phyloP scores from a whole-genome alignment of 2,797 vertebrate genomes.

The Loriculus beryllinus region DNA sequence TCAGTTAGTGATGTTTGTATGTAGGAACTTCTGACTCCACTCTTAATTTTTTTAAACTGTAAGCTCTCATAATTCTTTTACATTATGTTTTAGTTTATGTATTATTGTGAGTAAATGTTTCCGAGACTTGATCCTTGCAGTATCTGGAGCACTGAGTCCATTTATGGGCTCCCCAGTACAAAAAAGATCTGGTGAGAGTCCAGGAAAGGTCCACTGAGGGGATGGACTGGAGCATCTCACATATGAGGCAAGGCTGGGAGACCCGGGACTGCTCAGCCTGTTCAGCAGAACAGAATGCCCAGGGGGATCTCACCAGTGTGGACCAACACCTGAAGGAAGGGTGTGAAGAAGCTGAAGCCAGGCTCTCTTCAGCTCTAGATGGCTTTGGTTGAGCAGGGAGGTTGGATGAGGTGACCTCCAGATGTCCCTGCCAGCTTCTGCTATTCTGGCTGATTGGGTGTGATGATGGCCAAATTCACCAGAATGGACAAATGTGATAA shows the following conservation, averaged over 20 bases:
- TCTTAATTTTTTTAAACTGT: accelerated
- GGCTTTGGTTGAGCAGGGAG: neutral
- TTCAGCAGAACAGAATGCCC: neutral
- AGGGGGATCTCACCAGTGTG: accelerated
- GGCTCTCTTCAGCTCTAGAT: neutral
- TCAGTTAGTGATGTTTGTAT: neutral
- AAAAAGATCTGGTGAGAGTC: neutral
- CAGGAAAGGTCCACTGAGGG: neutral
- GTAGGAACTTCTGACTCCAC: neutral
- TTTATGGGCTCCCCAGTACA: neutral
- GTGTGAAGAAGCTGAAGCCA: neutral
- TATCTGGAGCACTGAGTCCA: neutral
- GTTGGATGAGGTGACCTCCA: neutral
- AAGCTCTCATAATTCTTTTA: neutral
- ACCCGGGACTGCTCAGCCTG: neutral
- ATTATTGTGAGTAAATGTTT: neutral
- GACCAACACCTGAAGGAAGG: neutral
- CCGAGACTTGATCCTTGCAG: neutral
- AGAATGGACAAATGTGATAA: neutral
- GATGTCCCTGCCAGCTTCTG: neutral
- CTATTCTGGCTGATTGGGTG: neutral
- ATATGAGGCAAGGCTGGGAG: neutral
- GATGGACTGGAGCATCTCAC: neutral
- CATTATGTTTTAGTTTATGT: neutral
- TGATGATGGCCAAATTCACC: neutral